Base-by-base conservation (phyloP, 2,113 vertebrate species). In the Amphilophus citrinellus region DNA sequence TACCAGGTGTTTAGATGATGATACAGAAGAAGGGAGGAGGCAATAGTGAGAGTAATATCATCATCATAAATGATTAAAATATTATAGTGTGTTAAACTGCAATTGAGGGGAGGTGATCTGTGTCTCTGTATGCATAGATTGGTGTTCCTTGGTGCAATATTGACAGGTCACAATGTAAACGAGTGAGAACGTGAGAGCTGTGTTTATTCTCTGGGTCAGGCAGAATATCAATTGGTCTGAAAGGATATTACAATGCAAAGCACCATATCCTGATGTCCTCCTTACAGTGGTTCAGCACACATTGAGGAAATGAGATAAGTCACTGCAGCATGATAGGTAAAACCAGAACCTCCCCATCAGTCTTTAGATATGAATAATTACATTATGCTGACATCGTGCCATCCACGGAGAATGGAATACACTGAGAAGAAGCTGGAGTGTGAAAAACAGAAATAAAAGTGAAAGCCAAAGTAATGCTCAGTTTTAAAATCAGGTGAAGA, bases 191-290 rank as follows among this genome's bases (percentile, higher is more conserved):
- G 68, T 22, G n/a, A 65, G 68, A 82, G 30, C 80, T 63, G 73
- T 14, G 2, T 84, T 86, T 76, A 65, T 83, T 71, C 80, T 10
- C 10, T 15, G 24, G 73, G 66, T 83, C 60, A 20, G 37, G 13
- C 80, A 61, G 91, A 90, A 91, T 92, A 89, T 61, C 79, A 94
- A 89, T 91, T 39, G 80, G 80, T 66, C 60, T 58, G 79, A 15
- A 76, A 79, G 76, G 73, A 80, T 76, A 88, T 90, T 92, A 77
- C 73, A 80, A 86, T 90, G 82, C 86, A 82, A 22, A 66, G 62
- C 81, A 47, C 24, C 39, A 10, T 77, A 57, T 57, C 35, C 75
- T 18, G 27, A 84, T 27, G 63, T 85, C 42, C 78, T 84, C 71
- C 59, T 84, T 79, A n/a, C 61, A 84, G 84, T 32, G 18, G n/a